Conservation (phyloP, 2,797 vertebrate species). For the Parambassis ranga region DNA sequence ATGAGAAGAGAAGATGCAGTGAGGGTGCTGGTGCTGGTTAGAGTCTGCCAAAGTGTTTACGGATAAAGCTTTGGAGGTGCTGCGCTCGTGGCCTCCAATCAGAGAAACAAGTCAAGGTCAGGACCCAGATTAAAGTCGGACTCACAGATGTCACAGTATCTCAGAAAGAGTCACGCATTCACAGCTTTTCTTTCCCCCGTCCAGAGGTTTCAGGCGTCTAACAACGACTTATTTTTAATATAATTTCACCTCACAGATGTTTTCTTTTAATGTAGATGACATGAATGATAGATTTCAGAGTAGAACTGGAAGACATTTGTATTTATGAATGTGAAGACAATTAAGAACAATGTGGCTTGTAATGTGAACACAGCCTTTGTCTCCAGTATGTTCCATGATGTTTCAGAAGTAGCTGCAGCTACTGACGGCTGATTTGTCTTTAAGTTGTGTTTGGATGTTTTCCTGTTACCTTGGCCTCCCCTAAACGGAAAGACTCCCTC, state of each 20-base stretch:
- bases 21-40: constrained; percentile 22
- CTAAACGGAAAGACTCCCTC: background rate
- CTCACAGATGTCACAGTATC: constrained; percentile 13
- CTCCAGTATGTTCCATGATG: too few relatives aligned
- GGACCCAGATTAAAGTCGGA: constrained; percentile 5
- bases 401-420: background rate
- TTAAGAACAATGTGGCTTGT: too few relatives aligned
- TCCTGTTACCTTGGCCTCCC: background rate
- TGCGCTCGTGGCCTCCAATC: constrained; percentile 7
- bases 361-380: too few relatives aligned
- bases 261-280: too few relatives aligned
- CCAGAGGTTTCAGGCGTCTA: too few relatives aligned
- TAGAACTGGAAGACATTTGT: too few relatives aligned
- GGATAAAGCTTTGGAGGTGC: constrained; percentile 25
- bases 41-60: constrained; percentile 47
- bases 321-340: too few relatives aligned
- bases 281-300: too few relatives aligned
- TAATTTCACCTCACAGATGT: too few relatives aligned
- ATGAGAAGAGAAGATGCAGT: background rate
- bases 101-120: constrained; percentile 19
- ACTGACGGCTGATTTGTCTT: constrained; percentile 1
- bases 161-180: too few relatives aligned
- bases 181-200: too few relatives aligned
- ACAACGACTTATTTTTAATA: too few relatives aligned
- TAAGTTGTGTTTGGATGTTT: background rate